phyloP scores from a whole-genome alignment of 2,113 vertebrate genomes.

The Dolichallabes microphthalmus region DNA sequence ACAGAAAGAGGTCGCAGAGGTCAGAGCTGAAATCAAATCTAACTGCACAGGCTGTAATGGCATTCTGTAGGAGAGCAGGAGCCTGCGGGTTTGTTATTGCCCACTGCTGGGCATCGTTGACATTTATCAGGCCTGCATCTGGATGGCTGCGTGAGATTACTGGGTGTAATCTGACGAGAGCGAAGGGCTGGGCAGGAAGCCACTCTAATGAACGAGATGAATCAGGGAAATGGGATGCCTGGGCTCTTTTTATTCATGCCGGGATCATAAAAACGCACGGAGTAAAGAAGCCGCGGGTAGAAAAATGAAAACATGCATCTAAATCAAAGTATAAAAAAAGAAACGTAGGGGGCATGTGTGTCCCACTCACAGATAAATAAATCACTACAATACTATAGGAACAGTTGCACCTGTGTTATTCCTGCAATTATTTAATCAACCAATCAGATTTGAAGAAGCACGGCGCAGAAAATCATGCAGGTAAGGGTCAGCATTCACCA shows the following conservation, averaged over 20 bases:
- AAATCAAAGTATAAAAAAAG: background rate
- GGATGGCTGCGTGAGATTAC: constrained; percentile 65
- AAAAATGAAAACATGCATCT: background rate
- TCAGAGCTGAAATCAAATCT: constrained; percentile 61
- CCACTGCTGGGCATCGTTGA: constrained; percentile 58
- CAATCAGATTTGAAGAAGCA: background rate
- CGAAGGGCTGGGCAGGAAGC: constrained; percentile 42
- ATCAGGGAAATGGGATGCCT: constrained; percentile 58
- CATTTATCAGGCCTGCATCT: constrained; percentile 67
- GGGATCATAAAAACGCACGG: constrained; percentile 27
- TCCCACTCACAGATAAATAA: background rate
- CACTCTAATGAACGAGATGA: constrained; percentile 59
- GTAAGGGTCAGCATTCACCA: background rate
- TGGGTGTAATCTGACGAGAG: constrained; percentile 58
- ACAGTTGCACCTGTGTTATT: background rate
- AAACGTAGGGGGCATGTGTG: background rate
- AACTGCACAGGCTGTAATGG: constrained; percentile 57
- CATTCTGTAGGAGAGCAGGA: constrained; percentile 57
- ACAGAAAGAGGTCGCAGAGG: constrained; percentile 55
- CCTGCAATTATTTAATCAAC: background rate
- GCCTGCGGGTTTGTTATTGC: constrained; percentile 50
- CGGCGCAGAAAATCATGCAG: background rate
- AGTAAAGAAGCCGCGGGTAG: constrained; percentile 39
- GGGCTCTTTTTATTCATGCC: constrained; percentile 40
- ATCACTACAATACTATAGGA: background rate